These are phyloP conservation scores for Keiferia lycopersicella DNA, from an alignment of 2,888 invertebrate species.

Conservation along the genomic window DNA sequence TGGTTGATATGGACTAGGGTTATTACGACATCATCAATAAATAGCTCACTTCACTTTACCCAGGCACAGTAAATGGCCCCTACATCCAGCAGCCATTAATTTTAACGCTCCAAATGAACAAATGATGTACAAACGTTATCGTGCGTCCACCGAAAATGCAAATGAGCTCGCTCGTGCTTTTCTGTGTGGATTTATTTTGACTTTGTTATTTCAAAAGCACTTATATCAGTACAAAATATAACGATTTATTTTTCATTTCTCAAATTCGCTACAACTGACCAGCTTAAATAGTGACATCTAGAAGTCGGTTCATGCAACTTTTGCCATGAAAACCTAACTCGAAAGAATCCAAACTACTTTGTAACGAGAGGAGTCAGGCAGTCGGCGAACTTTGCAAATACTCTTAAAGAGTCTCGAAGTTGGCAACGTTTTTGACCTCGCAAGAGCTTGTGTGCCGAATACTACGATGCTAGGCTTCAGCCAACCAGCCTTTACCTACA, in stretches of 20 bases:
- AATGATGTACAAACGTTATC: constrained; percentile 19
- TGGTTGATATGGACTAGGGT: too few species aligned
- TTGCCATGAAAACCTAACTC: too few species aligned
- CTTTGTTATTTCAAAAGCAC: constrained; percentile 17
- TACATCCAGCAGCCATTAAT: constrained; percentile 1
- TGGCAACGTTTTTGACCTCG: too few species aligned
- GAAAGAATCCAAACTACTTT: too few species aligned
- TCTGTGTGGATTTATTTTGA: constrained; percentile 19
- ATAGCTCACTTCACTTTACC: neutral
- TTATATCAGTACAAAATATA: constrained; percentile 10
- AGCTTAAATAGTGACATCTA: too few species aligned
- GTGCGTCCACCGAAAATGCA: constrained; percentile 17
- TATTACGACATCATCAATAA: neutral
- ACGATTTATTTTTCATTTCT: neutral
- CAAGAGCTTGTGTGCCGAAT: too few species aligned
- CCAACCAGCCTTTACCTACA: too few species aligned
- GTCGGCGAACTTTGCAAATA: too few species aligned
- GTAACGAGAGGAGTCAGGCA: too few species aligned
- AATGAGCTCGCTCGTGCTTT: constrained; percentile 11
- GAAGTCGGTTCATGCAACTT: too few species aligned
- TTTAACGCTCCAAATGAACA: constrained; percentile 15
- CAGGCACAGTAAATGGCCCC: neutral
- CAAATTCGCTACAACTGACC: neutral
- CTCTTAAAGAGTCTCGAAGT: too few species aligned
- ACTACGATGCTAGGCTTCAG: too few species aligned